Conservation (phyloP, 2,113 vertebrate genomes). For the Notiomystis cincta region DNA sequence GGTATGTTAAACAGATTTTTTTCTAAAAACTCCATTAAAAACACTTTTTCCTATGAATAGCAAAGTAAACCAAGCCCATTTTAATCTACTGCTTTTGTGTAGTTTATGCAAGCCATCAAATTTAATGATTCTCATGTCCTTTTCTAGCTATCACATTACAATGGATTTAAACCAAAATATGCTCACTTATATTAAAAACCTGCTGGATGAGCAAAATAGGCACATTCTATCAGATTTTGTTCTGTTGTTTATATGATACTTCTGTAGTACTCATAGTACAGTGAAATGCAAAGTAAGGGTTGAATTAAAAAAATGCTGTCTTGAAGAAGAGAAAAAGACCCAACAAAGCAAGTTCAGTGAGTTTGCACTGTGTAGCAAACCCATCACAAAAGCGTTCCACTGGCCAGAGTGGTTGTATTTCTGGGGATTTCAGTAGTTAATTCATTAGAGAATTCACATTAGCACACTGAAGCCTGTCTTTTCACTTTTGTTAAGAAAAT, state of each 20-base stretch:
- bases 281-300: not conserved
- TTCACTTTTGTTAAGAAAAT: not conserved
- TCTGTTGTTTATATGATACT: not conserved
- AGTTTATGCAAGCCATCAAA: slow-evolving; percentile 50
- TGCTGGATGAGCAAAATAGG: not conserved
- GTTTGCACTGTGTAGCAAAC: not conserved
- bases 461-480: not conserved
- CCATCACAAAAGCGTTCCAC: not conserved
- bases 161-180: slow-evolving; percentile 21
- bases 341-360: not conserved
- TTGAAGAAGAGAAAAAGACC: not conserved
- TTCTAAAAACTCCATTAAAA: not conserved
- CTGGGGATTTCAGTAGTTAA: not conserved
- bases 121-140: slow-evolving; percentile 13
- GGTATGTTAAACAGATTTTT: not conserved
- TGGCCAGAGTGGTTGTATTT: not conserved
- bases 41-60: not conserved
- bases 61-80: not conserved
- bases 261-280: not conserved
- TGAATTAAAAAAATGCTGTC: not conserved
- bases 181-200: slow-evolving; percentile 21
- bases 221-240: not conserved
- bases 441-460: not conserved
- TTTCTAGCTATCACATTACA: slow-evolving; percentile 7
- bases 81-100: not conserved